phyloP scores from a whole-genome alignment of 1,140 invertebrate species.

The Drosophila subobscura region DNA sequence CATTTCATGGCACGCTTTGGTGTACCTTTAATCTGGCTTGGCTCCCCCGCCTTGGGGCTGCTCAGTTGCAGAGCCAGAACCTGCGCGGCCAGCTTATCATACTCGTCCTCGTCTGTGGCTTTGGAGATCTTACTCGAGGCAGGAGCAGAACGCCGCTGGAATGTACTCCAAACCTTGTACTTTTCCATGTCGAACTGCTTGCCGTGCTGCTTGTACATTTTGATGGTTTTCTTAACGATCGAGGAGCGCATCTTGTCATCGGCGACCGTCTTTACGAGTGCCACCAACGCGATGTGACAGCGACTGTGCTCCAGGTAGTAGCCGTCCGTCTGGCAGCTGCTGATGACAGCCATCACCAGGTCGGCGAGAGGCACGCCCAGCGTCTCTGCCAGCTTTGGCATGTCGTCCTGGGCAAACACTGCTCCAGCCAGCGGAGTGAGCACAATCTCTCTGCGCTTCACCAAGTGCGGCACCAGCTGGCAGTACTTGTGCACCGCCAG shows the following conservation, averaged over 20 bases:
- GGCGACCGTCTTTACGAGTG: slow-evolving; percentile 37
- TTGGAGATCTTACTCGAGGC: background rate
- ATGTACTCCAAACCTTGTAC: slow-evolving; percentile 35
- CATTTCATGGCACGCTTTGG: slow-evolving; percentile 13
- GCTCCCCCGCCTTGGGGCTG: background rate
- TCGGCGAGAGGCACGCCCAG: slow-evolving; percentile 39
- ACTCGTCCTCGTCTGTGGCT: background rate
- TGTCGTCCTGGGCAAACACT: slow-evolving; percentile 40
- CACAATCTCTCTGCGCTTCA: slow-evolving; percentile 44
- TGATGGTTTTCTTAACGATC: slow-evolving; percentile 52
- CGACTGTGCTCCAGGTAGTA: slow-evolving; percentile 54
- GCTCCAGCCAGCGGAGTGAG: slow-evolving; percentile 62
- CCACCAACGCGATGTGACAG: slow-evolving; percentile 56
- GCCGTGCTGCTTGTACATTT: slow-evolving; percentile 59
- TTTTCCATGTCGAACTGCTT: slow-evolving; percentile 41
- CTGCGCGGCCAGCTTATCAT: slow-evolving; percentile 30
- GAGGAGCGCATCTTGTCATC: slow-evolving; percentile 42
- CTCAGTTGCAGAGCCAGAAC: slow-evolving; percentile 22
- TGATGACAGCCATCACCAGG: slow-evolving; percentile 53
- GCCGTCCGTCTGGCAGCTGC: slow-evolving; percentile 66
- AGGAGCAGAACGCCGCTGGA: slow-evolving; percentile 2
- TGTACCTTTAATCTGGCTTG: background rate
- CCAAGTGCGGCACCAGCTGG: slow-evolving; percentile 51
- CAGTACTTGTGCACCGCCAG: slow-evolving; percentile 63
- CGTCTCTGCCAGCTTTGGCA: slow-evolving; percentile 41